A percentile compares a stretch with the other conserved stretches of the same genome.
Conservation (phyloP, 1,140 invertebrate species). For the Drosophila dunni region DNA sequence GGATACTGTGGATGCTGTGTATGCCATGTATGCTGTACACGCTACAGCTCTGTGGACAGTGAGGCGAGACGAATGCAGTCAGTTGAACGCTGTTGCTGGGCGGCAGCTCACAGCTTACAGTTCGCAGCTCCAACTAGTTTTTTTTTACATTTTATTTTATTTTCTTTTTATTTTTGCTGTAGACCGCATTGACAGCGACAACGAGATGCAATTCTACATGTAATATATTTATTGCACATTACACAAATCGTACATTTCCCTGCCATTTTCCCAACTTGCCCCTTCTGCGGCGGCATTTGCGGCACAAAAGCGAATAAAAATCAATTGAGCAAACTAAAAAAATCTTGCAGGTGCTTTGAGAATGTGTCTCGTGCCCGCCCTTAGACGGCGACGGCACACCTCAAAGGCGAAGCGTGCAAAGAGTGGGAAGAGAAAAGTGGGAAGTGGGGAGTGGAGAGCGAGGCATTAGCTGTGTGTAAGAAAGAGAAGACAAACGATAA, state of each 20-base stretch:
- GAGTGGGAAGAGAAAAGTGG: neutral
- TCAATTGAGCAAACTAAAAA: conserved; percentile 58
- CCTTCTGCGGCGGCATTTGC: conserved; percentile 55
- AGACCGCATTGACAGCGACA: conserved; percentile 54
- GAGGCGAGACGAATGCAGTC: neutral
- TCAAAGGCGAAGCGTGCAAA: conserved; percentile 41
- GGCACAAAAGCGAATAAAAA: conserved; percentile 64
- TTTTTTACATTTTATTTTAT: conserved; percentile 61
- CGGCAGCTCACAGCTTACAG: conserved; percentile 47
- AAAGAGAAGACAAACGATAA: conserved; percentile 18
- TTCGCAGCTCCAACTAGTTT: conserved; percentile 58
- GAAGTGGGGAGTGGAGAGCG: too few relatives aligned
- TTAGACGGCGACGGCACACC: conserved; percentile 43
- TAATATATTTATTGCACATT: conserved; percentile 77
- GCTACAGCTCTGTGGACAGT: neutral
- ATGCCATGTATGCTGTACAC: neutral
- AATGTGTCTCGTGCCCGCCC: conserved; percentile 59
- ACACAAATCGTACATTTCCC: conserved; percentile 58
- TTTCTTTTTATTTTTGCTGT: conserved; percentile 42
- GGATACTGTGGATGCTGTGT: neutral
- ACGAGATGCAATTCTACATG: conserved; percentile 67
- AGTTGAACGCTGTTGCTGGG: conserved; percentile 58
- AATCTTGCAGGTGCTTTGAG: conserved; percentile 68
- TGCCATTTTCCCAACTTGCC: neutral
- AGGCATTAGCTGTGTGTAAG: neutral